phyloP scores from a whole-genome alignment of 2,888 invertebrate genomes.

The Drosophila pullipes region DNA sequence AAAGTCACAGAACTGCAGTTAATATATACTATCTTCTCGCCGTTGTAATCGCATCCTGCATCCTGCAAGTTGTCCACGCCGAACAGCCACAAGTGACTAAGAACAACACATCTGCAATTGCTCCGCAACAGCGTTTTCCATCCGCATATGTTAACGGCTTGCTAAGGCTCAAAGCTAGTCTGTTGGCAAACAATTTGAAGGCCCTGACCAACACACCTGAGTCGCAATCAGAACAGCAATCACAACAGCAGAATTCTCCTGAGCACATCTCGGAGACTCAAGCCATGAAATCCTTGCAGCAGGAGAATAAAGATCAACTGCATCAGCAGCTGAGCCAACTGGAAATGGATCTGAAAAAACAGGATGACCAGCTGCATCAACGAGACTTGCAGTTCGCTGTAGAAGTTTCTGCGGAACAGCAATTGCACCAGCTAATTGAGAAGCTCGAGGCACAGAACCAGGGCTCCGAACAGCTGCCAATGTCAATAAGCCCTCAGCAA shows the following conservation, averaged over 20 bases:
- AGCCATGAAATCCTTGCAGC: neutral
- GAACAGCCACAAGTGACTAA: constrained; percentile 4
- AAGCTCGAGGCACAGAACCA: neutral
- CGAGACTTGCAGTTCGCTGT: constrained; percentile 23
- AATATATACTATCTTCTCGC: constrained; percentile 10
- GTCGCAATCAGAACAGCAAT: neutral
- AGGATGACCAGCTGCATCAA: constrained; percentile 25
- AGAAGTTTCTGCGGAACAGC: constrained; percentile 5
- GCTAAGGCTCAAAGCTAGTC: constrained; percentile 58
- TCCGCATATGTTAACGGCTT: constrained; percentile 65
- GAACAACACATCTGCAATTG: neutral
- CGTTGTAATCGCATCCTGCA: constrained; percentile 19
- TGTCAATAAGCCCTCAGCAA: neutral
- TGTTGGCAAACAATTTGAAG: constrained; percentile 42
- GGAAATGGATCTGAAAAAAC: constrained; percentile 34
- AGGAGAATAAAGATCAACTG: constrained; percentile 8
- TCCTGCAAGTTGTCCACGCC: constrained; percentile 11
- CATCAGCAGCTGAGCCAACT: constrained; percentile 28
- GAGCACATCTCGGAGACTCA: neutral
- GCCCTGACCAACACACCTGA: neutral
- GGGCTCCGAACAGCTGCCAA: neutral
- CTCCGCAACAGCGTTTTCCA: constrained; percentile 21
- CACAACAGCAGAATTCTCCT: neutral
- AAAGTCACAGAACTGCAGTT: constrained; percentile 22
- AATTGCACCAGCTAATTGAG: constrained; percentile 6